Percentiles rank a stretch among this genome's conserved stretches.
phyloP scores from a whole-genome alignment of 2,113 vertebrate species.

The Tachuris rubrigastra region DNA sequence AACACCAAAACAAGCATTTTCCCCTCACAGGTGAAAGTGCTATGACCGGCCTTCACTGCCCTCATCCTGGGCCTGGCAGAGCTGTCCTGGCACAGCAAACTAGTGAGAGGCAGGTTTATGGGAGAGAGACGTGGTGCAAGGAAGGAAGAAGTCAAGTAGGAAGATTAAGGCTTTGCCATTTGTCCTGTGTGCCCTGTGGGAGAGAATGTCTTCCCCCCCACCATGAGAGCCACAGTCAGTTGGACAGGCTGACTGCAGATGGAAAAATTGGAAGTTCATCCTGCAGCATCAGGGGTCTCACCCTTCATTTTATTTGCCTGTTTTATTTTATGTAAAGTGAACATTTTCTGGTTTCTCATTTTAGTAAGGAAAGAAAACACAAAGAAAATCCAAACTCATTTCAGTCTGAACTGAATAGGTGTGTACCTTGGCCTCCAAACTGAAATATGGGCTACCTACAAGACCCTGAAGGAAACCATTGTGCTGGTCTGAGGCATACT shows the following conservation, averaged over 20 bases:
- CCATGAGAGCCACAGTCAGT: fast-evolving
- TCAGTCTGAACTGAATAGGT: not conserved
- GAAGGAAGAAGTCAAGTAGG: not conserved
- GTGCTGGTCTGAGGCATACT: not conserved
- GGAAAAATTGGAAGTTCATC: not conserved
- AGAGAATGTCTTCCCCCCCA: fast-evolving
- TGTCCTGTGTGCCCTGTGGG: fast-evolving
- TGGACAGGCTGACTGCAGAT: not conserved
- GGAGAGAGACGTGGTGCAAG: fast-evolving
- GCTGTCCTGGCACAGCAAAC: fast-evolving
- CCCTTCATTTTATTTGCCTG: not conserved
- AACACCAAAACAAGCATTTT: not conserved
- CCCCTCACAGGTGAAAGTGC: not conserved
- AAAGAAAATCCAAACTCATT: not conserved
- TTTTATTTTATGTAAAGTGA: not conserved
- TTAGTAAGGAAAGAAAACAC: not conserved
- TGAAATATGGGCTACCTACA: not conserved
- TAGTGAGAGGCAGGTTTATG: fast-evolving
- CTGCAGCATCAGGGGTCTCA: not conserved
- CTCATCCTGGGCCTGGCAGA: not conserved
- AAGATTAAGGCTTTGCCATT: not conserved
- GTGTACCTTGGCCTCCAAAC: not conserved
- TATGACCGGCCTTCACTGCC: fast-evolving
- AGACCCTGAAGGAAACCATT: not conserved
- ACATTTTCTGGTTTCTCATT: not conserved